These are phyloP conservation scores for Xiphias gladius DNA, from an alignment of 2,113 vertebrate species.

Conservation along the genomic window DNA sequence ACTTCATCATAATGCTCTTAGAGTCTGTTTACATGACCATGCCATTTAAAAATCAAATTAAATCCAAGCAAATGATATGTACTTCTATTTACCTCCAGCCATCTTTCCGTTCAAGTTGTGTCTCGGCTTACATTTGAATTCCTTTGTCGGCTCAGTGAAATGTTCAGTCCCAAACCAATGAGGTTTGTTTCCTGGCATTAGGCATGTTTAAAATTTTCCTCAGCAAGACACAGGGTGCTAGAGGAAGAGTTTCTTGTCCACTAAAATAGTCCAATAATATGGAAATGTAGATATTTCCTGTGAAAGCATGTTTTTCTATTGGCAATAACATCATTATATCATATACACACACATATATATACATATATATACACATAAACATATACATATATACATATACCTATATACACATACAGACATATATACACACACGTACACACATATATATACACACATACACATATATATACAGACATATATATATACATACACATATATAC, in stretches of 20 bases:
- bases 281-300: not conserved
- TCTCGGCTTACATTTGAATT: slow-evolving; percentile 42
- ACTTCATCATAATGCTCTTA: slow-evolving; percentile 20
- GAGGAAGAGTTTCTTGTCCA: slow-evolving; percentile 9
- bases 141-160: slow-evolving; percentile 54
- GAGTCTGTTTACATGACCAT: slow-evolving; percentile 23
- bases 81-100: slow-evolving; percentile 45
- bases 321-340: not conserved
- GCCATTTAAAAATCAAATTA: slow-evolving; percentile 55
- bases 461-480: no score
- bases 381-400: no score
- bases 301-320: not conserved
- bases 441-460: no score
- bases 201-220: slow-evolving; percentile 22
- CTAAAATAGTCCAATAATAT: slow-evolving; percentile 7
- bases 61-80: slow-evolving; percentile 19
- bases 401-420: no score
- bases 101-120: slow-evolving; percentile 28
- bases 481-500: no score
- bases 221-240: not conserved
- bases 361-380: no score
- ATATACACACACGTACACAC: no score
- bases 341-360: no score
- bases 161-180: slow-evolving; percentile 26
- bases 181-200: slow-evolving; percentile 43